These are phyloP conservation scores for Acutogordius australiensis DNA, from an alignment of 2,888 invertebrate genomes.

Conservation along the genomic window DNA sequence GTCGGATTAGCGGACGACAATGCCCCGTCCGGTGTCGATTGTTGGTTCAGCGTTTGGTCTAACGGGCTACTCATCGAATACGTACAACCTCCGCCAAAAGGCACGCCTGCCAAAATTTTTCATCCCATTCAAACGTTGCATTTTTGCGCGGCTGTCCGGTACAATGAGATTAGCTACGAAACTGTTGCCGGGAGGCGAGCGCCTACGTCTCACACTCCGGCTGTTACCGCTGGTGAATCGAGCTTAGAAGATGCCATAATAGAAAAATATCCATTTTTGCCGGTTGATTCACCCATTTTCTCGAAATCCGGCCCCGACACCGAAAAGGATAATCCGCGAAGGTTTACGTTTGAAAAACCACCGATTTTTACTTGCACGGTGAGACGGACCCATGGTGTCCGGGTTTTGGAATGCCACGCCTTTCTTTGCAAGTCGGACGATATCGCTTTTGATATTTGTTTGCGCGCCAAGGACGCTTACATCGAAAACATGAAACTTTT, in stretches of 20 bases:
- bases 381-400: slow-evolving; percentile 72
- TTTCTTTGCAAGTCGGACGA: slow-evolving; percentile 85
- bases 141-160: slow-evolving; percentile 75
- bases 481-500: not conserved
- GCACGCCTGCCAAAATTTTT: slow-evolving; percentile 65
- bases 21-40: slow-evolving; percentile 60
- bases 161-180: slow-evolving; percentile 39
- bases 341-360: slow-evolving; percentile 47
- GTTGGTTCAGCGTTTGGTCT: slow-evolving; percentile 84
- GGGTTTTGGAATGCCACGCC: slow-evolving; percentile 89
- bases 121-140: slow-evolving; percentile 78
- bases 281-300: slow-evolving; percentile 78
- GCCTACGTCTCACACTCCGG: not conserved
- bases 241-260: slow-evolving; percentile 34
- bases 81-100: slow-evolving; percentile 33
- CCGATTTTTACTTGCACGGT: slow-evolving; percentile 85
- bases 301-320: no score
- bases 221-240: slow-evolving; percentile 29
- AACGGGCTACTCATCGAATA: slow-evolving; percentile 73
- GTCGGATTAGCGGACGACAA: slow-evolving; percentile 28
- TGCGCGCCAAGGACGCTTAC: slow-evolving; percentile 22
- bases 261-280: slow-evolving; percentile 37
- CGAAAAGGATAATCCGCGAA: slow-evolving; percentile 61
- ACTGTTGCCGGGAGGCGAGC: slow-evolving; percentile 17
- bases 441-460: slow-evolving; percentile 60